A percentile compares a stretch with the other conserved stretches of the same genome.
Evolutionary conservation across 2,888 invertebrate species (phyloP).

Genomic region (Helicoverpa assulta): DNA sequence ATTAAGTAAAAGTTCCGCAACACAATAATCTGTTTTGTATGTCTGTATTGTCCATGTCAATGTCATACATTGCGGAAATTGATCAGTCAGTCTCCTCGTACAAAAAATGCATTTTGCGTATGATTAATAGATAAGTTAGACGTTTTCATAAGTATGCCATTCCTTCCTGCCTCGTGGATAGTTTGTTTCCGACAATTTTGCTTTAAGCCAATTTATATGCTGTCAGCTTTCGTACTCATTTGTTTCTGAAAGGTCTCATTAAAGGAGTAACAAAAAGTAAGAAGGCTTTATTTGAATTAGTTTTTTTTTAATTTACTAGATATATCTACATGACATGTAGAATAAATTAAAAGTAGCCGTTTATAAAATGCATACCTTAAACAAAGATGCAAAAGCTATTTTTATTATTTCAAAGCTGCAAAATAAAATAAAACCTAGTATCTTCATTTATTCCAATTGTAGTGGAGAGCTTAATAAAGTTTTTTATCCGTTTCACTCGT

Average conservation of each 20-base stretch:
- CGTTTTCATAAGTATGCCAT: conserved; percentile 39
- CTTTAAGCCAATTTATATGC: conserved; percentile 36
- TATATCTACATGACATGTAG: no score
- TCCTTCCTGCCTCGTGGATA: conserved; percentile 39
- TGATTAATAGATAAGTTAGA: conserved; percentile 50
- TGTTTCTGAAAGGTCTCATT: conserved; percentile 25
- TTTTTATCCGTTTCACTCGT: not conserved
- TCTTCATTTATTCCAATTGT: not conserved
- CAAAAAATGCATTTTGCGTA: conserved; percentile 34
- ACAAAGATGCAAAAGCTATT: no score
- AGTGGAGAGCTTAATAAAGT: not conserved
- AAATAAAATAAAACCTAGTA: no score
- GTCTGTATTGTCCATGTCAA: conserved; percentile 29
- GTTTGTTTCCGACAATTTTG: conserved; percentile 49
- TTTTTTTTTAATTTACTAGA: no score
- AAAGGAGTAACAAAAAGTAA: conserved; percentile 16
- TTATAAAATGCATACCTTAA: no score
- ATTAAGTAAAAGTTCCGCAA: conserved; percentile 23
- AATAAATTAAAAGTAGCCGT: no score
- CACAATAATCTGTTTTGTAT: conserved; percentile 29
- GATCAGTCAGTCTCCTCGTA: conserved; percentile 33
- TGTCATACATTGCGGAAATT: conserved; percentile 47
- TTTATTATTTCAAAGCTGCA: no score
- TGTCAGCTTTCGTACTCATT: conserved; percentile 46
- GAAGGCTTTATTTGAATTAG: no score